Percentiles rank a stretch among this genome's conserved stretches.
Conservation (phyloP, 30 jellyfish, hydroid and myxozoan species). For the Cassiopea andromeda region DNA sequence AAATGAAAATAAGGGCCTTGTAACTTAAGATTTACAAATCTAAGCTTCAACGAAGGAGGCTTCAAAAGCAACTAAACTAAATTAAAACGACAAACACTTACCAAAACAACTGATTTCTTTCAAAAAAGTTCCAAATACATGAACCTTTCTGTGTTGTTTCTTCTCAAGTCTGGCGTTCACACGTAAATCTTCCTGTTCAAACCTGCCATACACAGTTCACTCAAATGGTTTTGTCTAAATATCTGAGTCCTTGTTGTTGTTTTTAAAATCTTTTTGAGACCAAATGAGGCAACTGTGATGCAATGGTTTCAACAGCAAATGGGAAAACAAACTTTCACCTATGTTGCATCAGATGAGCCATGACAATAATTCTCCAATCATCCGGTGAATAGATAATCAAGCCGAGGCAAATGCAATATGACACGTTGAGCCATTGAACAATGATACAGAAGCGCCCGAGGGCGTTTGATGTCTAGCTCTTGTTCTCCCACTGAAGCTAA, state of each 20-base stretch:
- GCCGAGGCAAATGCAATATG: conserved; percentile 12
- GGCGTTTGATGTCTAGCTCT: too few relatives aligned
- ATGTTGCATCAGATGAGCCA: conserved; percentile 51
- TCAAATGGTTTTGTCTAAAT: not conserved
- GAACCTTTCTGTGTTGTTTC: not conserved
- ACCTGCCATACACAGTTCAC: not conserved
- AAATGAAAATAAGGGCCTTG: too few relatives aligned
- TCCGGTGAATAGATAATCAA: not conserved
- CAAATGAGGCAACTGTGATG: conserved; percentile 51
- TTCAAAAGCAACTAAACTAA: too few relatives aligned
- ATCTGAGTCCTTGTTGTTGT: not conserved
- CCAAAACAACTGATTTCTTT: not conserved
- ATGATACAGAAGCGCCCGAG: too few relatives aligned
- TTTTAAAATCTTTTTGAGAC: not conserved
- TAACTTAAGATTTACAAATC: too few relatives aligned
- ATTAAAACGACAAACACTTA: too few relatives aligned
- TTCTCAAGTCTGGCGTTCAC: not conserved
- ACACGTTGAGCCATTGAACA: not conserved
- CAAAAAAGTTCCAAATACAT: not conserved
- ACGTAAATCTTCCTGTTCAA: not conserved
- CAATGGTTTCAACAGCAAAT: not conserved
- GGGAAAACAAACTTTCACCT: conserved; percentile 1
- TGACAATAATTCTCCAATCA: not conserved
- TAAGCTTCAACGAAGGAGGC: too few relatives aligned
- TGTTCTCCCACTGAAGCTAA: too few relatives aligned